Evolutionary conservation across 2,797 vertebrate species (phyloP).

Genomic region (Notolepis coatsorum): DNA sequence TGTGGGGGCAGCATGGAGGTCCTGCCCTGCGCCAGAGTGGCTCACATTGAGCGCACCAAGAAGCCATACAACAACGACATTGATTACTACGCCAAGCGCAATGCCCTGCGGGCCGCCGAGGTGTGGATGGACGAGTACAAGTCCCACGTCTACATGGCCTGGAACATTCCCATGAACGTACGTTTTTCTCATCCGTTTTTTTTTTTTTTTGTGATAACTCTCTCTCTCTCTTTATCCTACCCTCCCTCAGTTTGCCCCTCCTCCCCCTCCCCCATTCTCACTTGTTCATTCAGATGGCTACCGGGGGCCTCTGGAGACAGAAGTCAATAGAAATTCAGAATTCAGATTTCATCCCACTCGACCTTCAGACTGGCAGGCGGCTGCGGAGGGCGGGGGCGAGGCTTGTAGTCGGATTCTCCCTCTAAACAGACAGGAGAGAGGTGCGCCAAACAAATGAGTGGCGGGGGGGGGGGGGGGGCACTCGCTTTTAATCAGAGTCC

Average conservation of each 20-base stretch:
- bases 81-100: slow-evolving; percentile 97
- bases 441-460: slow-evolving; percentile 32
- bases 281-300: slow-evolving; percentile 57
- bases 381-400: slow-evolving; percentile 23
- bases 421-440: slow-evolving; percentile 34
- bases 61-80: slow-evolving; percentile 99
- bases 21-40: slow-evolving; percentile 94
- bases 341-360: slow-evolving; percentile 70
- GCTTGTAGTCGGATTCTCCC: slow-evolving; percentile 24
- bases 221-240: not conserved
- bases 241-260: not conserved
- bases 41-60: slow-evolving; percentile 96
- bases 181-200: too few species aligned
- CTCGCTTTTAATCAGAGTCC: slow-evolving; percentile 54
- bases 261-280: not conserved
- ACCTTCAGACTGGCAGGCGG: slow-evolving; percentile 60
- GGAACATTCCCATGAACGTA: slow-evolving; percentile 98
- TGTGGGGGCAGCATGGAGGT: slow-evolving; percentile 99
- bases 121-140: slow-evolving; percentile 99
- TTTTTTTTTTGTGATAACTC: too few species aligned
- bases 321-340: slow-evolving; percentile 66
- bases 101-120: slow-evolving; percentile 93
- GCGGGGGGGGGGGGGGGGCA: too few species aligned
- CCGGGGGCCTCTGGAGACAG: slow-evolving; percentile 29
- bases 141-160: slow-evolving; percentile 99